These are phyloP conservation scores for Eidolon helvum DNA, from an alignment of 2,113 vertebrate species.

Conservation along the genomic window DNA sequence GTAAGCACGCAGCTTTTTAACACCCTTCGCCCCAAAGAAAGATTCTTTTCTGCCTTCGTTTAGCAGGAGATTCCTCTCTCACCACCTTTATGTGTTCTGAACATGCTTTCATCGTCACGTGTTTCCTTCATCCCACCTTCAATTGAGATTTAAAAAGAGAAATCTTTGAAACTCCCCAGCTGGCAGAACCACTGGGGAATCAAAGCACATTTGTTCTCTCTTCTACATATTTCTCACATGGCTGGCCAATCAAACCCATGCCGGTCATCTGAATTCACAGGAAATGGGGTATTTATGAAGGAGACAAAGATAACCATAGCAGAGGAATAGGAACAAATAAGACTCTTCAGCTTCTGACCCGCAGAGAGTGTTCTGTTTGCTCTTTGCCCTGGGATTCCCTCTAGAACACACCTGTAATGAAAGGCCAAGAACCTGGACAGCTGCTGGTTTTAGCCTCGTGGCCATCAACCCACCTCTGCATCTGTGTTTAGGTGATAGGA, in stretches of 20 bases:
- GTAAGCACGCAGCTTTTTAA: neutral
- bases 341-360: neutral
- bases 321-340: neutral
- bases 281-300: conserved; percentile 43
- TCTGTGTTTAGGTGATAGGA: neutral
- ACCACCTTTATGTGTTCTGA: neutral
- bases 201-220: conserved; percentile 68
- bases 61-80: conserved; percentile 35
- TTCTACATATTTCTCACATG: neutral
- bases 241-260: conserved; percentile 17
- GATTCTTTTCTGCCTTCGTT: neutral
- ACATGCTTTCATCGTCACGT: conserved; percentile 41
- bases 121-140: conserved; percentile 58
- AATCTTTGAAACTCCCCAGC: conserved; percentile 65
- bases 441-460: neutral
- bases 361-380: neutral
- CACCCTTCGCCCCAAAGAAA: neutral
- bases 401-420: neutral
- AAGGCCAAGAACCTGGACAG: neutral
- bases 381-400: neutral
- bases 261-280: neutral
- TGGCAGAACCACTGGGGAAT: conserved; percentile 50
- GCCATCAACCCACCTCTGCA: neutral
- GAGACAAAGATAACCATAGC: neutral
- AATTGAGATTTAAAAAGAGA: conserved; percentile 61